Evolutionary conservation across 37 sponge, comb jelly and placozoan genomes (phyloP), one percentile per base, ranked within the genome.

Genomic region (Haliclona indistincta): DNA sequence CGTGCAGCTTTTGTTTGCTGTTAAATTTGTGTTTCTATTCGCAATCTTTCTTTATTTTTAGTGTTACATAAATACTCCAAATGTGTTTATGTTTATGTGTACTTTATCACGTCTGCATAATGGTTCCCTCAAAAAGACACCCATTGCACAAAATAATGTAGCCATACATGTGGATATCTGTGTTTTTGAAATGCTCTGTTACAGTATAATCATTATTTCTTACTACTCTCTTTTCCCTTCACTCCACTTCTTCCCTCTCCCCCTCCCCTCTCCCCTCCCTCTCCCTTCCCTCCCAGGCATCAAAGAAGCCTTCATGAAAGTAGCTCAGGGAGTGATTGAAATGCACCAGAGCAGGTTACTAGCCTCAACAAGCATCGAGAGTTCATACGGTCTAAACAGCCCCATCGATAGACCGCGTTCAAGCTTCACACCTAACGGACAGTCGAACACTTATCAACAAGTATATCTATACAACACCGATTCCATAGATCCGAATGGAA

Each of bases 271-370:
- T n/a, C n/a, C n/a, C 13, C 13, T 47, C 25, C 7, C 29, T 15
- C 54, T 49, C 36, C 49, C 22, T 20, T 5, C 28, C 25, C 17
- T 19, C 26, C 22, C 43, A 84, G 85, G 85, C 30, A 75, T 86
- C 23, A 79, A 86, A 22, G 87, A 86, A 60, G 80, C 87, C 2
- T 86, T 86, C 32, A 51, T 86, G 43, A 79, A 86, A 63, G 80
- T 86, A 26, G 63, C 75, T 2, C 80, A 72, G 43, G 87, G 75
- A 13, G 74, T 86, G 52, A 79, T 79, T 33, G 45, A 36, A 5
- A 55, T 85, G 43, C 41, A 71, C 45, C 70, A 78, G 33, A 37
- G 71, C n/a, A 63, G 72, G 39, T 64, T 72, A 37, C 73, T 81
- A 4, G 2, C 34, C 3, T 8, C 55, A 2, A 71, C 60, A 7